phyloP scores from a whole-genome alignment of 2,888 invertebrate species.

The Xanthia icteritia region DNA sequence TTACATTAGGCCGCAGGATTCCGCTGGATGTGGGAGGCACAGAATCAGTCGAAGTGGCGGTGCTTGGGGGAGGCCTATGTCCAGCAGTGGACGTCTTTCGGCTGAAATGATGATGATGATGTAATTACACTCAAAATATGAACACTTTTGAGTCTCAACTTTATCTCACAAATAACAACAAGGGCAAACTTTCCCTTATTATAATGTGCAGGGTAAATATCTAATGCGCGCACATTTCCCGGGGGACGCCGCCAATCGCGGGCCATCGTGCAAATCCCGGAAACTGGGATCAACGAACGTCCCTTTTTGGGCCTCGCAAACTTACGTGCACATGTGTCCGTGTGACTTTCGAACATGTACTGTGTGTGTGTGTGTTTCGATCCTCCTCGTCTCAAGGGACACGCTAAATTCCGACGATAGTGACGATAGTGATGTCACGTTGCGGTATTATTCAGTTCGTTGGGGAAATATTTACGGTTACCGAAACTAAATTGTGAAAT shows the following conservation, averaged over 20 bases:
- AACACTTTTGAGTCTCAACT: conserved; percentile 25
- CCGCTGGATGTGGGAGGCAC: no score
- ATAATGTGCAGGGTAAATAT: conserved; percentile 61
- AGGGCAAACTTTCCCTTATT: conserved; percentile 50
- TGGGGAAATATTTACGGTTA: conserved; percentile 36
- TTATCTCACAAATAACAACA: conserved; percentile 42
- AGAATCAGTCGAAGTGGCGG: no score
- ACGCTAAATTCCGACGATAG: conserved; percentile 49
- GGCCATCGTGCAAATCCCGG: conserved; percentile 54
- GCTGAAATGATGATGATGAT: no score
- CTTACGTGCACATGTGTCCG: conserved; percentile 23
- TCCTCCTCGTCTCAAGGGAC: conserved; percentile 41
- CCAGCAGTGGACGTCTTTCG: no score
- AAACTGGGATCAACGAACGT: conserved; percentile 53
- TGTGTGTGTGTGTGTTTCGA: conserved; percentile 24
- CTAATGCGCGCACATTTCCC: conserved; percentile 59
- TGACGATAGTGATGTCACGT: conserved; percentile 33
- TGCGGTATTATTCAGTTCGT: conserved; percentile 40
- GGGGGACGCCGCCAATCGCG: conserved; percentile 50
- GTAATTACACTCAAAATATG: conserved; percentile 4
- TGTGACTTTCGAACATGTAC: neutral
- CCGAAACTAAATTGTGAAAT: conserved; percentile 31
- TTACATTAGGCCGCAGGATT: no score
- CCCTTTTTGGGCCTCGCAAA: conserved; percentile 46
- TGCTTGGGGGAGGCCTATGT: no score